Percentiles rank a stretch among this genome's conserved stretches.
Conservation (phyloP, 1,140 invertebrate species). For the Pantala flavescens region DNA sequence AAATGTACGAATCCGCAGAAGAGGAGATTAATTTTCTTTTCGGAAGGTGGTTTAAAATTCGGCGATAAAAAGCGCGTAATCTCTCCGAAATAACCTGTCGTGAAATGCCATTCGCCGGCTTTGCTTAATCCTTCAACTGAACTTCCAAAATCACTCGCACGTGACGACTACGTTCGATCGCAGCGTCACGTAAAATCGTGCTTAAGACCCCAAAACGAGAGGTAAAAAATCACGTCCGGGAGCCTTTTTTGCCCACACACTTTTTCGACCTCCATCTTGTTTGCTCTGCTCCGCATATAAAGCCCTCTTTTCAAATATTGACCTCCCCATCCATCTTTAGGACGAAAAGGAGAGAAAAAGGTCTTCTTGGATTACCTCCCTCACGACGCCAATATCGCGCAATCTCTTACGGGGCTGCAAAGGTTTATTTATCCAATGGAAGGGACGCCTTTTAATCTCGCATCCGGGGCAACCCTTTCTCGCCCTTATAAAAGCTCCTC, state of each 20-base stretch:
- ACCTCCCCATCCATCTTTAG: background rate
- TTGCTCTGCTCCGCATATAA: background rate
- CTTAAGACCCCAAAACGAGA: too few species aligned
- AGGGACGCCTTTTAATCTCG: background rate
- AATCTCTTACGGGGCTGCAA: slow-evolving; percentile 7
- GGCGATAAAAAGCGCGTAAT: too few species aligned
- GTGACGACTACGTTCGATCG: too few species aligned
- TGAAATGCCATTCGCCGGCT: too few species aligned
- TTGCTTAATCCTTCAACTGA: too few species aligned
- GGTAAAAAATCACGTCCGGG: too few species aligned
- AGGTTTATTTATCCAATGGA: slow-evolving; percentile 10
- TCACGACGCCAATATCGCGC: slow-evolving; percentile 6
- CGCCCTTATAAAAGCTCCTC: background rate
- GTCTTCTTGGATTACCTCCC: slow-evolving; percentile 2
- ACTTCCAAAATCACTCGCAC: too few species aligned
- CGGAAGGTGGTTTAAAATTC: too few species aligned
- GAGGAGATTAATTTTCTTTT: too few species aligned
- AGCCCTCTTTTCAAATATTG: background rate
- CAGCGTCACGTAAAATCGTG: too few species aligned
- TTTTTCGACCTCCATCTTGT: slow-evolving; percentile 5
- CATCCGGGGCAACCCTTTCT: background rate
- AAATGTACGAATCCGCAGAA: too few species aligned
- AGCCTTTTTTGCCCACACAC: background rate
- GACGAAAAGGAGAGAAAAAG: background rate
- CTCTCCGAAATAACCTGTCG: too few species aligned